phyloP scores from a whole-genome alignment of 2,797 vertebrate genomes.

The Pangasius sanitwongsei region DNA sequence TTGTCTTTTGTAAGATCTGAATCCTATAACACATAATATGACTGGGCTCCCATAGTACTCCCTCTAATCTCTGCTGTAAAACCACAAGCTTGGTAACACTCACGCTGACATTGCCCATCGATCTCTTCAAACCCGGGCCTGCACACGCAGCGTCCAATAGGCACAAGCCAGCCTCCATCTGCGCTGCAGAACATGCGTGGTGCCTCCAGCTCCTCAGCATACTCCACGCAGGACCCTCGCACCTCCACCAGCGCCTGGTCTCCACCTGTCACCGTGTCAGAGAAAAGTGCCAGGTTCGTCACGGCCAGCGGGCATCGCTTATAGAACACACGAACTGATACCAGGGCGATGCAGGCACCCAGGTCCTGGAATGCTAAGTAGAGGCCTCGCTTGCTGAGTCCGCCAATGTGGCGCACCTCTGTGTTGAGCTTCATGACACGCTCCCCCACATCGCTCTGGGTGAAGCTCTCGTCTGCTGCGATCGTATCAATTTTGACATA shows the following conservation, averaged over 20 bases:
- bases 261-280: constrained; percentile 94
- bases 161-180: constrained; percentile 98
- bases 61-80: neutral
- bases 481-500: constrained; percentile 93
- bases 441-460: constrained; percentile 97
- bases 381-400: constrained; percentile 90
- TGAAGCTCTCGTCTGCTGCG: constrained; percentile 98
- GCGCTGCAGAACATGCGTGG: constrained; percentile 98
- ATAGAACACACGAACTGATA: constrained; percentile 96
- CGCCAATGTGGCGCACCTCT: constrained; percentile 94
- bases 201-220: constrained; percentile 93
- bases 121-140: constrained; percentile 92
- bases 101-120: constrained; percentile 92
- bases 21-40: neutral
- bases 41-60: neutral
- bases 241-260: constrained; percentile 98
- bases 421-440: constrained; percentile 98
- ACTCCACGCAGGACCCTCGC: constrained; percentile 90
- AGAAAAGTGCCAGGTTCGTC: constrained; percentile 95
- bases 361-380: constrained; percentile 98
- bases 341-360: constrained; percentile 95
- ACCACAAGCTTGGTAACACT: constrained; percentile 50
- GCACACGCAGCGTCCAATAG: constrained; percentile 96
- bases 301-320: constrained; percentile 96
- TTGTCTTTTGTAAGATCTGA: neutral